Conservation (phyloP, 2,113 vertebrate genomes). For the Ceyx cyanopectus region DNA sequence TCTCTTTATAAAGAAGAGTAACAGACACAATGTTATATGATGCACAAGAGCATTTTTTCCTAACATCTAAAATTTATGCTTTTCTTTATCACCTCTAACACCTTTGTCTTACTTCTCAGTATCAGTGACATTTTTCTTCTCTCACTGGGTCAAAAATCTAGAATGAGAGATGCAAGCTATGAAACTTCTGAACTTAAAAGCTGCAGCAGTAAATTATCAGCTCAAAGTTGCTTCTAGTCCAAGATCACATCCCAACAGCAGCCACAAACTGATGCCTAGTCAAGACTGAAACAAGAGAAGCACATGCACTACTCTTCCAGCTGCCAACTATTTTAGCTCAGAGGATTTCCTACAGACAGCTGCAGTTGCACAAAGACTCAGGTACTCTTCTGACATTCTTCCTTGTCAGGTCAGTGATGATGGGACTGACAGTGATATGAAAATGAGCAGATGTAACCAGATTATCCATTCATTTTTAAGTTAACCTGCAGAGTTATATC, state of each 20-base stretch:
- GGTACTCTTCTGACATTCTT: background rate
- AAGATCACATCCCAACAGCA: background rate
- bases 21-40: background rate
- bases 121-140: background rate
- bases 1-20: background rate
- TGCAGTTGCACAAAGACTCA: background rate
- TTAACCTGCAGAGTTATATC: background rate
- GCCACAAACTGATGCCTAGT: background rate
- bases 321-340: background rate
- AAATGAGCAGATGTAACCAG: background rate
- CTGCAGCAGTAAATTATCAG: background rate
- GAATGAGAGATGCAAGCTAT: background rate
- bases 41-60: background rate
- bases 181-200: slow-evolving; percentile 5
- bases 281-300: background rate
- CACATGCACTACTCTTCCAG: background rate
- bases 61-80: background rate
- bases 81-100: background rate
- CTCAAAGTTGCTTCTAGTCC: background rate
- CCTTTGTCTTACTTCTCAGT: background rate
- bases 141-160: background rate
- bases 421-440: background rate
- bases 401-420: background rate
- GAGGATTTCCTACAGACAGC: background rate
- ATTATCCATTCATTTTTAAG: background rate